Percentiles rank a stretch among this genome's conserved stretches.
Evolutionary conservation across 2,113 vertebrate species (phyloP).

Genomic region (Brachirus orientalis): DNA sequence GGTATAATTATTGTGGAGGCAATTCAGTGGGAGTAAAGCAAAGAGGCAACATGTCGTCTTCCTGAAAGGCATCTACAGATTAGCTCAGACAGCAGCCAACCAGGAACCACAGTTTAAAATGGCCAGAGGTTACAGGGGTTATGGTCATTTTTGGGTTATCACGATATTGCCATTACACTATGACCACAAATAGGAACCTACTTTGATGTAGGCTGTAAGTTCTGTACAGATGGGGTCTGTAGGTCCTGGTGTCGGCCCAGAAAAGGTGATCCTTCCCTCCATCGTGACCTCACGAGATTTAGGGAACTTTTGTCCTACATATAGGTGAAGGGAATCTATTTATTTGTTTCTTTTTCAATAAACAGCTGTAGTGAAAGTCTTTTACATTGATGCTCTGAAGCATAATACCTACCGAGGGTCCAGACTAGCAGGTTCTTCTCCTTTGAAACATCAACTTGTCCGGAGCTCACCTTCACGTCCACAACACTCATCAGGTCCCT

Average conservation of each 20-base stretch:
- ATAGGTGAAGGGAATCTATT: neutral
- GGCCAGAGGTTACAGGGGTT: no score
- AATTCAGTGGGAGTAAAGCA: no score
- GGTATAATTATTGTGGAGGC: no score
- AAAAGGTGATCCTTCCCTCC: slow-evolving; percentile 86
- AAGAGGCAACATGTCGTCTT: no score
- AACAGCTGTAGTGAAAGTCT: neutral
- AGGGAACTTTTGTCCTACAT: slow-evolving; percentile 93
- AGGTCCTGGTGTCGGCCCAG: slow-evolving; percentile 76
- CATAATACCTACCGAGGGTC: slow-evolving; percentile 84
- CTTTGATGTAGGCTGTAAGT: slow-evolving; percentile 91
- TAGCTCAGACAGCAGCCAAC: no score
- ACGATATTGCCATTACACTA: neutral
- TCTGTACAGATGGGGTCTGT: slow-evolving; percentile 88
- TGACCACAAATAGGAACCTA: slow-evolving; percentile 59
- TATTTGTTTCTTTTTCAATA: slow-evolving; percentile 7
- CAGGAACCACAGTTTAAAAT: no score
- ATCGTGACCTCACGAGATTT: slow-evolving; percentile 89
- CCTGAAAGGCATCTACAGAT: no score
- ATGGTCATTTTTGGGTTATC: no score
- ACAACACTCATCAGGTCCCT: slow-evolving; percentile 87
- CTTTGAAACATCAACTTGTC: slow-evolving; percentile 89
- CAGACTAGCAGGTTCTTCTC: slow-evolving; percentile 92
- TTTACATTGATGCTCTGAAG: neutral
- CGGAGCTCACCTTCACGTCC: slow-evolving; percentile 89